phyloP scores from a whole-genome alignment of 2,888 invertebrate species.

The Stenodera caucasica region DNA sequence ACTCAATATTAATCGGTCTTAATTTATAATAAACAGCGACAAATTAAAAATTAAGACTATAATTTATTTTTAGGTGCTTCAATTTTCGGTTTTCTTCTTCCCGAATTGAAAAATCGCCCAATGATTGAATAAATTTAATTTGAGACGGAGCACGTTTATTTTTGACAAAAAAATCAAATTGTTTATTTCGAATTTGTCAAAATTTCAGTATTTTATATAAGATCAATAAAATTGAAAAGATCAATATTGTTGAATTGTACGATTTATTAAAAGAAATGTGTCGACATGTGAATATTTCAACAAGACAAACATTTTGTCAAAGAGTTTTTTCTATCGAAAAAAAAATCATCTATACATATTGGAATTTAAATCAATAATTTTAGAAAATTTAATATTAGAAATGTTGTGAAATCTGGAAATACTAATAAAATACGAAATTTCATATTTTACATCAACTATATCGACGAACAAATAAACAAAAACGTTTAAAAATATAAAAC shows the following conservation, averaged over 20 bases:
- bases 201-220: neutral
- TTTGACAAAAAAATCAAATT: neutral
- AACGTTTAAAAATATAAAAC: slow-evolving; percentile 15
- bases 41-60: too few species aligned
- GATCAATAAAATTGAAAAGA: neutral
- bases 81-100: neutral
- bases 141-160: too few species aligned
- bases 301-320: neutral
- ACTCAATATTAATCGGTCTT: too few species aligned
- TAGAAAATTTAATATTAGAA: neutral
- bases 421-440: slow-evolving; percentile 26
- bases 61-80: neutral
- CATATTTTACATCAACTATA: slow-evolving; percentile 23
- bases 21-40: too few species aligned
- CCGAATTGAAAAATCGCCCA: neutral
- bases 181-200: too few species aligned
- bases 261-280: neutral
- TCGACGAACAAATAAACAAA: slow-evolving; percentile 22
- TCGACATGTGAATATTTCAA: neutral
- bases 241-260: neutral
- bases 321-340: neutral
- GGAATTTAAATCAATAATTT: neutral
- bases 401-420: neutral
- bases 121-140: neutral
- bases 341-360: neutral